Conservation (phyloP, 2,113 vertebrate genomes). For the Oreocharis arfaki region DNA sequence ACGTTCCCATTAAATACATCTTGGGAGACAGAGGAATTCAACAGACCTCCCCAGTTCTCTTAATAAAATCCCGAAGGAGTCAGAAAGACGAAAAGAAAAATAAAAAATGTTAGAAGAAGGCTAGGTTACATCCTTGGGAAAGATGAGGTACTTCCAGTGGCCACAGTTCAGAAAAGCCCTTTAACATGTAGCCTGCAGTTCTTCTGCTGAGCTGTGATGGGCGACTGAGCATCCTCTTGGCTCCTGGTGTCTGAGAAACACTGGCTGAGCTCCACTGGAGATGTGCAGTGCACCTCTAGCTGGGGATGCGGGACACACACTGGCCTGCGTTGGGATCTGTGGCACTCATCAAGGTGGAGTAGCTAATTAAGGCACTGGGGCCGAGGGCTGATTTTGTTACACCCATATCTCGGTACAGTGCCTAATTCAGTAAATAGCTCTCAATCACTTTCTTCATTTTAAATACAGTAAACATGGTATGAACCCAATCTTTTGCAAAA, state of each 20-base stretch:
- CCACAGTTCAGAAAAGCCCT: background rate
- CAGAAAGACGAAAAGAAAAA: background rate
- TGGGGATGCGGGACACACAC: background rate
- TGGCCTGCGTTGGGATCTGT: background rate
- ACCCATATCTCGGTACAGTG: background rate
- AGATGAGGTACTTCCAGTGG: background rate
- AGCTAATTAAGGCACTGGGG: slow-evolving; percentile 31
- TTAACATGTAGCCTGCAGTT: background rate
- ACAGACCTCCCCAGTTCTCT: background rate
- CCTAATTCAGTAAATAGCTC: slow-evolving; percentile 32
- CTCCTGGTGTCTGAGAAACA: background rate
- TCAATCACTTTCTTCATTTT: slow-evolving; percentile 34
- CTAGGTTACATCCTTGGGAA: background rate
- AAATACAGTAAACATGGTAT: background rate
- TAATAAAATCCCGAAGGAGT: background rate
- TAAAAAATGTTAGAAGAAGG: background rate
- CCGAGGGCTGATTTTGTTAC: background rate
- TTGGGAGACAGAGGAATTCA: background rate
- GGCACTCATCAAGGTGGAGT: background rate
- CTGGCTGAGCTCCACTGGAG: background rate
- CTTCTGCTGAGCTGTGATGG: background rate
- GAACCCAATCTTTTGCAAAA: slow-evolving; percentile 23
- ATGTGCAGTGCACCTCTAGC: background rate
- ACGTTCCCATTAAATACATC: background rate
- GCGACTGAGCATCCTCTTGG: background rate